Percentiles rank a stretch among this genome's conserved stretches.
Conservation (phyloP, 2,113 vertebrate species). For the Crotalus horridus region DNA sequence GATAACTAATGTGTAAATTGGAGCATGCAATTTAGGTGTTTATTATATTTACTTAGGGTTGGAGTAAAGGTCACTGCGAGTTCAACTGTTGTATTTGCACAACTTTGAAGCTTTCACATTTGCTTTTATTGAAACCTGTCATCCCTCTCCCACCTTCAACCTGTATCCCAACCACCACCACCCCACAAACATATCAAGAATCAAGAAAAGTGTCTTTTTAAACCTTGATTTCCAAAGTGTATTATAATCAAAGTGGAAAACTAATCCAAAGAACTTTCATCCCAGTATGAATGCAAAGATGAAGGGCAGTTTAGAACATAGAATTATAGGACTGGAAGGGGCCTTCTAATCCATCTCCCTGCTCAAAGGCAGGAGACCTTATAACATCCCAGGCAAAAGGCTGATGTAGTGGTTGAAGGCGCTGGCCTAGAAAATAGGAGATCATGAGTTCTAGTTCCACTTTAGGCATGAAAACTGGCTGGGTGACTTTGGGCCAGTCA, state of each 20-base stretch:
- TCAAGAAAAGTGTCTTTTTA: neutral
- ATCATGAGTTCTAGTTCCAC: neutral
- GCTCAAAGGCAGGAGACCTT: neutral
- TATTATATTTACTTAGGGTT: conserved; percentile 13
- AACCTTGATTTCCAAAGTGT: neutral
- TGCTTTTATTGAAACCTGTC: neutral
- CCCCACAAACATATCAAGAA: neutral
- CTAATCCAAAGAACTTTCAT: neutral
- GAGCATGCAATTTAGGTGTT: neutral
- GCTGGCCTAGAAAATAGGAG: neutral
- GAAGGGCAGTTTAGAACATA: neutral
- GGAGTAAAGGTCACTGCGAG: conserved; percentile 10
- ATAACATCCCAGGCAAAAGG: neutral
- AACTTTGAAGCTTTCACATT: neutral
- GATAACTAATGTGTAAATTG: neutral
- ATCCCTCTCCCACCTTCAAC: neutral
- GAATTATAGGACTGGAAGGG: neutral
- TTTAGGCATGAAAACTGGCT: neutral
- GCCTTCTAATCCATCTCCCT: neutral
- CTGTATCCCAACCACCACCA: neutral
- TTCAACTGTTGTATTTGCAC: conserved; percentile 25
- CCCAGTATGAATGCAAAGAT: neutral
- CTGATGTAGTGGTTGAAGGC: neutral
- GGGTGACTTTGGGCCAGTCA: neutral
- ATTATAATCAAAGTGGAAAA: neutral